A percentile compares a stretch with the other conserved stretches of the same genome.
Evolutionary conservation across 2,797 vertebrate genomes (phyloP).

Genomic region (Lindbergichthys nudifrons): DNA sequence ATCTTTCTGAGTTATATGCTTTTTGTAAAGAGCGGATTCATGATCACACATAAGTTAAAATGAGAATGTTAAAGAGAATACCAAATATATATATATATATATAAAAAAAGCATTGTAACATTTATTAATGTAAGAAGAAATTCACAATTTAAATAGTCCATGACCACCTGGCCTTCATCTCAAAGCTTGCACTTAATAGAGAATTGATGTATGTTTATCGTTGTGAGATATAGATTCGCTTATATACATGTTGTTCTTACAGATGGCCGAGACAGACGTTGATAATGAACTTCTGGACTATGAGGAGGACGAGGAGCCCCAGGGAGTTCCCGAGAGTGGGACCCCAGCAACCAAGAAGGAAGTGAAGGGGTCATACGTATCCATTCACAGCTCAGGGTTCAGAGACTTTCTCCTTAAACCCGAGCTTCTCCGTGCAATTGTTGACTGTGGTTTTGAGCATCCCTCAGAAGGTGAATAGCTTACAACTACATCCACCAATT

Average conservation of each 20-base stretch:
- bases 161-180: background rate
- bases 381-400: constrained; percentile 95
- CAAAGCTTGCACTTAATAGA: constrained; percentile 57
- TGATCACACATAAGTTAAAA: background rate
- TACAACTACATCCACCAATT: too few species aligned
- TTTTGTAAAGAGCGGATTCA: background rate
- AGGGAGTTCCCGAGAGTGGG: constrained; percentile 84
- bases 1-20: too few species aligned
- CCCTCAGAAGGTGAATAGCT: constrained; percentile 88
- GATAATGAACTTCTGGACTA: constrained; percentile 93
- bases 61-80: too few species aligned
- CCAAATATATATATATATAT: too few species aligned
- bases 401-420: constrained; percentile 92
- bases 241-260: constrained; percentile 74
- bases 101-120: too few species aligned
- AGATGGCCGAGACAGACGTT: constrained; percentile 91
- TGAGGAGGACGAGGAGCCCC: constrained; percentile 92
- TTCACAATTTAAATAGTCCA: too few species aligned
- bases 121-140: background rate
- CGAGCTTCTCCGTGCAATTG: constrained; percentile 90
- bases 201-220: constrained; percentile 76
- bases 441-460: constrained; percentile 93
- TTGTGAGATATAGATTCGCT: constrained; percentile 82
- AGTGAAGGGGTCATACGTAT: constrained; percentile 93
- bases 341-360: constrained; percentile 88